Evolutionary conservation across 2,888 invertebrate species (phyloP), one percentile per base, ranked within the genome.

Genomic region (Plemyria rubiginata): DNA sequence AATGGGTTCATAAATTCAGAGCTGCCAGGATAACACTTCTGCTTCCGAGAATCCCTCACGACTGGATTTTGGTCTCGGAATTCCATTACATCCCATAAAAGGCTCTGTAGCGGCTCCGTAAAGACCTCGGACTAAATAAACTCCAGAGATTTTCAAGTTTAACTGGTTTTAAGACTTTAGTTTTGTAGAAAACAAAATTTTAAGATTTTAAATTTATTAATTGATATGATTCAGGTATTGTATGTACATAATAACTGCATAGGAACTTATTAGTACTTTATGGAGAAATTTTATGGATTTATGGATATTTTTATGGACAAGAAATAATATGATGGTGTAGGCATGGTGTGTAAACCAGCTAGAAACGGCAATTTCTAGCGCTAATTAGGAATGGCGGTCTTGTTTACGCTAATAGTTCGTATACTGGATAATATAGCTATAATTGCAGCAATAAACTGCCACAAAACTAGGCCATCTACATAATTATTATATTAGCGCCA

Each of bases 21-120:
- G 67, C 56, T 68, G 54, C 32, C 53, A 66, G 65, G 62, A 70
- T 64, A 69, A 70, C 68, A 65, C 70, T 73, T 59, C 65, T 59
- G 38, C 58, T 83, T 84, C 84, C 71, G 60, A 79, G 84, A 84
- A 84, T 69, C 70, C 58, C 65, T 63, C 62, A 56, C 67, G 74
- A 81, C 81, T 77, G 78, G 82, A 79, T 83, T 82, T 82, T 60
- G 72, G 70, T 75, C 73, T 74, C 71, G 40, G 49, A 77, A 78
- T 81, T 80, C 78, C 77, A 74, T 69, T 54, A 61, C 72, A 68
- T 71, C 54, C 76, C 80, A 70, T 74, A 70, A 74, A 80, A 70
- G 75, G 72, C 55, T 60, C 55, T 60, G 67, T 50, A 57, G 67
- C 79, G 75, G 76, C 73, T 70, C 70, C 60, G 69, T 60, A 74